Evolutionary conservation across 1,140 invertebrate species (phyloP).

Genomic region (Aphelenchoides fujianensis): DNA sequence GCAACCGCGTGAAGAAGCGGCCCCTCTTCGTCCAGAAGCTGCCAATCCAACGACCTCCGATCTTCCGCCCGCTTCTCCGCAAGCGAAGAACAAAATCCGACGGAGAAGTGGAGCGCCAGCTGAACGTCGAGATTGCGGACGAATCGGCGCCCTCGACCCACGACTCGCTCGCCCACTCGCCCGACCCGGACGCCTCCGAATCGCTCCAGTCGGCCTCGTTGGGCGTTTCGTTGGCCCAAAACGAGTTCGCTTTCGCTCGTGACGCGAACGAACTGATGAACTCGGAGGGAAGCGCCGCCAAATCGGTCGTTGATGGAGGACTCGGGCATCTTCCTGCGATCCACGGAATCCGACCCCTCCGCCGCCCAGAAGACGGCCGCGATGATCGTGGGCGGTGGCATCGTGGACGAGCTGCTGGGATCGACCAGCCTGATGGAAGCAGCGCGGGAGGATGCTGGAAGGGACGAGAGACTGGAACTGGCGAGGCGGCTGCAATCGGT

Average conservation of each 20-base stretch:
- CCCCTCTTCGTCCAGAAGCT: too few species aligned
- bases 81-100: too few species aligned
- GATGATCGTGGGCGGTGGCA: neutral
- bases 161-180: neutral
- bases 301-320: neutral
- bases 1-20: too few species aligned
- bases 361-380: neutral
- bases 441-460: too few species aligned
- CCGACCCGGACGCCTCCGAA: neutral
- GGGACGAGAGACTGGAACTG: too few species aligned
- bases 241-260: neutral
- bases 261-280: neutral
- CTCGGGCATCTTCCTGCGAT: neutral
- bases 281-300: neutral
- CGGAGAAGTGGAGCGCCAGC: too few species aligned
- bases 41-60: too few species aligned
- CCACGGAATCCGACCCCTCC: neutral
- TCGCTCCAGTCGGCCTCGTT: neutral
- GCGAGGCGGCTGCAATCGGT: too few species aligned
- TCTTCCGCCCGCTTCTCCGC: too few species aligned
- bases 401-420: constrained; percentile 17
- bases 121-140: too few species aligned
- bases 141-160: too few species aligned
- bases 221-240: neutral
- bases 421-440: too few species aligned